Evolutionary conservation across 2,113 vertebrate genomes (phyloP), one percentile per base, ranked within the genome.

Genomic region (Synchiropus splendidus): DNA sequence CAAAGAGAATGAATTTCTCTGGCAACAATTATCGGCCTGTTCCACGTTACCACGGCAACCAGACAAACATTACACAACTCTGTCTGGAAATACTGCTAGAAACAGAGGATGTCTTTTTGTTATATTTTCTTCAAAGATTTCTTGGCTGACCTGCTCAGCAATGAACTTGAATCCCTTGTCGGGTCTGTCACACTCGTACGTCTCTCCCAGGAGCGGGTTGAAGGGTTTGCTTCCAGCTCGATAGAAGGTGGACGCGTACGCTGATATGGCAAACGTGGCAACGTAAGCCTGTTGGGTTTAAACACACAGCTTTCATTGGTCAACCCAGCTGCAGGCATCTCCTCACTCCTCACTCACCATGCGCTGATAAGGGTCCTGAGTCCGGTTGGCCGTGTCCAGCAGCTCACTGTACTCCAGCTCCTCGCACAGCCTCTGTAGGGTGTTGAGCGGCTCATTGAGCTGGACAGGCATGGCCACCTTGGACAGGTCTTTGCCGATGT

Each of bases 401-500:
- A 99, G 88, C 31, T 97, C 88, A 0, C 89, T 90, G 83, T 98
- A 99, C 58, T 98, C 95, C 55, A 99, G 82, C 77, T 99, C 95
- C 77, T 99, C 95, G 0, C 92, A 96, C 39, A 99, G 88, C 39
- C 90, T 81, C 83, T 98, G 95, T 60, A 99, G 86, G 1, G 92
- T 90, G 83, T 91, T 96, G 34, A 99, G 76, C 0, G 95, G 95
- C 61, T 99, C 95, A 1, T 99, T 99, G 10, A 99, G 76, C 63
- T 92, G 88, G 11, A 92, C 93, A 0, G 95, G 95, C 95, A 99
- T 97, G 47, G 94, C 89, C 71, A 99, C 94, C 39, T 90, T 94
- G 36, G 95, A 99, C 61, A 99, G 84, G 53, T 99, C 95, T 70
- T 97, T 99, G 1, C 95, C 95, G 0, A 99, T 97, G 78, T 99